Conservation (phyloP, 2,113 vertebrate genomes). For the Gavialis gangeticus region DNA sequence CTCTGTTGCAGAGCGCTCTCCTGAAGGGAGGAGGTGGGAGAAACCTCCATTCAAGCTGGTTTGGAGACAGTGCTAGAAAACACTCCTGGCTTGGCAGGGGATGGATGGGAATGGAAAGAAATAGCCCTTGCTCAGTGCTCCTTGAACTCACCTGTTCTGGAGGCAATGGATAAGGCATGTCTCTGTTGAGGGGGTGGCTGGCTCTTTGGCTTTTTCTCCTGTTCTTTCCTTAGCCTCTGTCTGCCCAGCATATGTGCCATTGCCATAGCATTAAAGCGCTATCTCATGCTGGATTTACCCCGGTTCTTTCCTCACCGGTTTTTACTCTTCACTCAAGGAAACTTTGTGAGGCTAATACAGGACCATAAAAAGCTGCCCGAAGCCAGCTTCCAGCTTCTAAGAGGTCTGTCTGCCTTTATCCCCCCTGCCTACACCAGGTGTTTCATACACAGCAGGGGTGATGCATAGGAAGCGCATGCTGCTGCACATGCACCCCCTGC, state of each 20-base stretch:
- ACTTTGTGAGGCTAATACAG: background rate
- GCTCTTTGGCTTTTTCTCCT: background rate
- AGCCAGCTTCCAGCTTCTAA: background rate
- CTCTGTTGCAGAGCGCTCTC: background rate
- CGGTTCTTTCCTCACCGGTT: background rate
- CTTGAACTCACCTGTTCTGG: background rate
- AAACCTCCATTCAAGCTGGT: background rate
- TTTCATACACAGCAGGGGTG: background rate
- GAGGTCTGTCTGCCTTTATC: background rate
- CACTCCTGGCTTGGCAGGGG: background rate
- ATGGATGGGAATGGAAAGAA: background rate
- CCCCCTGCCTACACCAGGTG: background rate
- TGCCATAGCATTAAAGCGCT: background rate
- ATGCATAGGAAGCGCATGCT: background rate
- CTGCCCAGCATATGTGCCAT: background rate
- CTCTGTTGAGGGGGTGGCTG: background rate
- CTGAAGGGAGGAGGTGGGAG: background rate
- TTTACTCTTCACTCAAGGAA: background rate
- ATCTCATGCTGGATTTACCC: background rate
- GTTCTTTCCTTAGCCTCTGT: background rate
- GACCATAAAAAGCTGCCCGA: background rate
- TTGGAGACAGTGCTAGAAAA: background rate
- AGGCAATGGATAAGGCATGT: background rate
- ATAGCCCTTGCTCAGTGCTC: background rate
- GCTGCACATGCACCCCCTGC: too few species aligned